Evolutionary conservation across 2,888 invertebrate species (phyloP).

Genomic region (Caenorhabditis sp.): DNA sequence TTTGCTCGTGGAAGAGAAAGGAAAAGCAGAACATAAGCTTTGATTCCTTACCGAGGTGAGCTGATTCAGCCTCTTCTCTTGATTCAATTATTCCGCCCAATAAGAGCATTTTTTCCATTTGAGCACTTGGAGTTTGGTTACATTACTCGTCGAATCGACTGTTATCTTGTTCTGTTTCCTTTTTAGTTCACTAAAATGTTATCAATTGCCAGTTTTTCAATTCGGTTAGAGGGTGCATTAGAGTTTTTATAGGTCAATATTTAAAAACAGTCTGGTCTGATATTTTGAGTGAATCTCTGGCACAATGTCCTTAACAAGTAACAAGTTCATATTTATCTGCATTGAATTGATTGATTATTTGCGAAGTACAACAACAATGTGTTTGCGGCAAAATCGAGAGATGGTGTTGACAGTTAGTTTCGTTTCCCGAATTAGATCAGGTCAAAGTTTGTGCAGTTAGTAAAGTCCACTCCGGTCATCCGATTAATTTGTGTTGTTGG

Average conservation of each 20-base stretch:
- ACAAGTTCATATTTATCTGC: background rate
- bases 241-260: no score
- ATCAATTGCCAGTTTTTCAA: no score
- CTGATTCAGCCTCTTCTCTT: conserved; percentile 44
- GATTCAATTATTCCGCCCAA: conserved; percentile 47
- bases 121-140: background rate
- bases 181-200: no score
- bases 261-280: no score
- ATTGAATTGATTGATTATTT: background rate
- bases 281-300: background rate
- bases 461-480: conserved; percentile 3
- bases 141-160: background rate
- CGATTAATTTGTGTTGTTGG: background rate
- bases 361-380: conserved; percentile 5
- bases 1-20: no score
- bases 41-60: conserved; percentile 50
- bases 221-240: no score
- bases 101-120: conserved; percentile 15
- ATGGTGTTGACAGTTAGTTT: conserved; percentile 12
- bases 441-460: conserved; percentile 17
- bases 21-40: conserved; percentile 37
- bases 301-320: background rate
- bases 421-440: conserved; percentile 13
- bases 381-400: conserved; percentile 4
- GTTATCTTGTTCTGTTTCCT: background rate